Conservation (phyloP, 2,888 invertebrate genomes). For the Drosophila anceps region DNA sequence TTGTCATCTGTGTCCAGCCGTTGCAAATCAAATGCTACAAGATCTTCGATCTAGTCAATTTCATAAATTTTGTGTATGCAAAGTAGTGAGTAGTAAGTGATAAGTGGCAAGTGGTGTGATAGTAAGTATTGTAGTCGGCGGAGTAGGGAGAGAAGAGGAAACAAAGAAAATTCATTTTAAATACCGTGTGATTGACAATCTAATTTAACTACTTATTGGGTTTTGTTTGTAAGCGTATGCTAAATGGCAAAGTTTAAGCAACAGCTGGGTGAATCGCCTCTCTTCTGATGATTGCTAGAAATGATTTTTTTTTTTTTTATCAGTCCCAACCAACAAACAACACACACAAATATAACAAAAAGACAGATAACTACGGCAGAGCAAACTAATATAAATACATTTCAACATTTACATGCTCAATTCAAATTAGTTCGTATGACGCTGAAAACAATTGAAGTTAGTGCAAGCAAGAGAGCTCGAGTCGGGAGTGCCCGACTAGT, state of each 20-base stretch:
- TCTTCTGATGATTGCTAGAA: neutral
- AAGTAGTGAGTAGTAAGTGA: neutral
- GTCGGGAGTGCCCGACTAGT: neutral
- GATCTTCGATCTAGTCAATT: slow-evolving; percentile 10
- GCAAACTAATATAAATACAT: neutral
- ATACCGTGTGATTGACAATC: slow-evolving; percentile 24
- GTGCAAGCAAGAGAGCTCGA: neutral
- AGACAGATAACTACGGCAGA: neutral
- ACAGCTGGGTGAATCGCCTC: neutral
- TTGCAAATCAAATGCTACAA: slow-evolving; percentile 1
- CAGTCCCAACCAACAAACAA: neutral
- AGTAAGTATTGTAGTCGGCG: slow-evolving; percentile 10
- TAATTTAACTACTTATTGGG: slow-evolving; percentile 11
- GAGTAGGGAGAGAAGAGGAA: slow-evolving; percentile 44
- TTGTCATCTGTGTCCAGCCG: neutral
- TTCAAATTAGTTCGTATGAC: neutral
- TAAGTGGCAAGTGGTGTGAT: neutral
- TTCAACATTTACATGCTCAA: neutral
- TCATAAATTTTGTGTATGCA: neutral
- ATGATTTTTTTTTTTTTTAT: too few relatives aligned
- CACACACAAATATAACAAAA: neutral
- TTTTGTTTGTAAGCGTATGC: neutral
- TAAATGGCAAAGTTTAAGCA: neutral
- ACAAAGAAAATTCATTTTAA: slow-evolving; percentile 37
- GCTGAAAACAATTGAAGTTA: neutral